These are phyloP conservation scores for Pimpla rufipes DNA, from an alignment of 2,888 invertebrate species.

Conservation along the genomic window DNA sequence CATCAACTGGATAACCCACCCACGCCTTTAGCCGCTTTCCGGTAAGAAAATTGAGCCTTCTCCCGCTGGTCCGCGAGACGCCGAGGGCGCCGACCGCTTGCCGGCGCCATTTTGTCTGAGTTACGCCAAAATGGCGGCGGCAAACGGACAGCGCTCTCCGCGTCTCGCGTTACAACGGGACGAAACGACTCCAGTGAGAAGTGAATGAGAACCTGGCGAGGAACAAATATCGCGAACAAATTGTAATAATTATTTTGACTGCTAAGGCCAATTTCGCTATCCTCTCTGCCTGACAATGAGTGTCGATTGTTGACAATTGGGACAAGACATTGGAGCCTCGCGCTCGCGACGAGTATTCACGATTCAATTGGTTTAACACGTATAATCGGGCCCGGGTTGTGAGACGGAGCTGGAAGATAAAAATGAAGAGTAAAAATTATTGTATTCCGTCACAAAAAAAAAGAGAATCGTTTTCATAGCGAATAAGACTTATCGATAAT, in stretches of 20 bases:
- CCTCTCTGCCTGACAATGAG: slow-evolving; percentile 24
- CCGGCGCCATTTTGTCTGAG: not conserved
- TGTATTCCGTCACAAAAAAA: slow-evolving; percentile 82
- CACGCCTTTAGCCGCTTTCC: slow-evolving; percentile 56
- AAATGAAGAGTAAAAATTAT: slow-evolving; percentile 63
- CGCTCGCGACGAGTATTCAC: slow-evolving; percentile 55
- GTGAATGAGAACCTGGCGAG: not conserved
- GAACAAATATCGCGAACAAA: slow-evolving; percentile 21
- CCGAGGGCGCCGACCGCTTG: not conserved
- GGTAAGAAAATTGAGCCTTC: slow-evolving; percentile 17
- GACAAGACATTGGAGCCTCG: slow-evolving; percentile 59
- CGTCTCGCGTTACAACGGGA: not conserved
- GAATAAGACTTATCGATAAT: slow-evolving; percentile 82
- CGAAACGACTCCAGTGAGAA: slow-evolving; percentile 18
- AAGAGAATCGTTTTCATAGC: slow-evolving; percentile 83
- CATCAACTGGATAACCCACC: slow-evolving; percentile 51
- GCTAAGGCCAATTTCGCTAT: slow-evolving; percentile 36
- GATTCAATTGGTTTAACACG: slow-evolving; percentile 50
- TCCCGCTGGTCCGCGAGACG: not conserved
- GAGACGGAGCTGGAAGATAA: slow-evolving; percentile 21
- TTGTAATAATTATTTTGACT: slow-evolving; percentile 39
- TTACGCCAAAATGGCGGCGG: not conserved
- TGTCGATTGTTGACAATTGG: slow-evolving; percentile 54
- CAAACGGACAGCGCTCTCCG: not conserved
- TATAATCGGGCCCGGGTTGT: slow-evolving; percentile 42